These are phyloP conservation scores for Zalophus californianus DNA, from an alignment of 2,797 vertebrate species.

Conservation along the genomic window DNA sequence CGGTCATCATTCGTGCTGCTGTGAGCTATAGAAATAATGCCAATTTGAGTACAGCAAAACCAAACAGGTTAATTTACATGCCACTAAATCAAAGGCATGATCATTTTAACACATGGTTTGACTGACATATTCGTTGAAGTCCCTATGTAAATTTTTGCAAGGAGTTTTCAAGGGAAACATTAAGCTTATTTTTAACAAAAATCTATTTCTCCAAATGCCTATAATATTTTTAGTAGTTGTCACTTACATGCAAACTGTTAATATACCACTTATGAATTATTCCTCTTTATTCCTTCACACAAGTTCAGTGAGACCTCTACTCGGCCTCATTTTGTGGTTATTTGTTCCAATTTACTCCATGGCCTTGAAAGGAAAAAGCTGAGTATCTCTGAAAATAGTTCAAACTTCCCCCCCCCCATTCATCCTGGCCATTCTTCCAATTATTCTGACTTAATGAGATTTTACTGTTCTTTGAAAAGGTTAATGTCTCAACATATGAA, in stretches of 20 bases:
- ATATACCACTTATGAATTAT: conserved; percentile 12
- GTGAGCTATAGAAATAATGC: background rate
- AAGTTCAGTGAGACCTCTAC: conserved; percentile 9
- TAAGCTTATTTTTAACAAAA: conserved; percentile 41
- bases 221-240: conserved; percentile 38
- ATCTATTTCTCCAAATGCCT: conserved; percentile 13
- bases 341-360: conserved; percentile 31
- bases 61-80: background rate
- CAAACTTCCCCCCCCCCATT: background rate
- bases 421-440: conserved; percentile 39
- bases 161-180: conserved; percentile 52
- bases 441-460: conserved; percentile 73
- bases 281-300: conserved; percentile 35
- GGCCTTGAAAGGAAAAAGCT: conserved; percentile 66
- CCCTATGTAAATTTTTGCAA: conserved; percentile 14
- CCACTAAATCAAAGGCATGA: background rate
- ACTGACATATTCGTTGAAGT: background rate
- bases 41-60: background rate
- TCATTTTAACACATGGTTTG: conserved; percentile 39
- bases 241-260: background rate
- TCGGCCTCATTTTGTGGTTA: conserved; percentile 9
- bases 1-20: background rate
- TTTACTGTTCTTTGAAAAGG: conserved; percentile 67
- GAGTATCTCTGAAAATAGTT: conserved; percentile 57
- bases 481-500: conserved; percentile 40